Base-by-base conservation (phyloP, 2,797 vertebrate genomes). In the Poeciliopsis infans region DNA sequence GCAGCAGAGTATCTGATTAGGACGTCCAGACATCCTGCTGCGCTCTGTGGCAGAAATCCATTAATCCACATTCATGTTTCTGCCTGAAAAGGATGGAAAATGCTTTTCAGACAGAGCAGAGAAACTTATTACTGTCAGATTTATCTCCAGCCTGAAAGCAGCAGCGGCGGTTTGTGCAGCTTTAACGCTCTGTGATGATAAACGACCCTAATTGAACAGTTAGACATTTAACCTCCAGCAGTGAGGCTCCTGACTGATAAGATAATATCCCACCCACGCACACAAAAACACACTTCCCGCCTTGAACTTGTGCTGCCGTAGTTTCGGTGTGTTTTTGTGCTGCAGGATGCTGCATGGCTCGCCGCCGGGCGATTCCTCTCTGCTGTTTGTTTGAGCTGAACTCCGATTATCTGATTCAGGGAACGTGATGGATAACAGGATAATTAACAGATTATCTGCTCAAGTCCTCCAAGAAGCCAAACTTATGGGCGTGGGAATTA, bases 131-230 rank as follows among this genome's bases (percentile, higher is more conserved):
- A 20, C 20, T 53, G 46, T 82, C 53, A 45, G 39, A 47, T 66
- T 77, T 45, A 57, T 71, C 20, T 59, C n/a, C 45, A 33, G 45
- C 36, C n/a, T 53, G 43, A 45, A 55, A 45, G 23, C 16, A 73
- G 20, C 25, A 5, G 47, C 39, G 31, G 5, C 25, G 23, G 33
- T 49, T 39, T 76, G n/a, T 51, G 51, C 36, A 46, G 59, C 73
- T 76, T 79, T 55, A 76, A 66, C 6, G 23, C 31, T 76, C 39
- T 72, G 74, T 47, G 49, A 43, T 68, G 80, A 76, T 70, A 74
- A 87, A 86, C 46, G n/a, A 28, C 80, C 79, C 43, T 87, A 85
- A 88, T 75, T 79, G 82, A 72, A 70, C 45, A 46, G 80, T 82
- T 75, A 79, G 64, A 86, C 75, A 45, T 70, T 4, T 49, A 80